Evolutionary conservation across 2,888 invertebrate genomes (phyloP), one percentile per base, ranked within the genome.

Genomic region (Drosophila differens): DNA sequence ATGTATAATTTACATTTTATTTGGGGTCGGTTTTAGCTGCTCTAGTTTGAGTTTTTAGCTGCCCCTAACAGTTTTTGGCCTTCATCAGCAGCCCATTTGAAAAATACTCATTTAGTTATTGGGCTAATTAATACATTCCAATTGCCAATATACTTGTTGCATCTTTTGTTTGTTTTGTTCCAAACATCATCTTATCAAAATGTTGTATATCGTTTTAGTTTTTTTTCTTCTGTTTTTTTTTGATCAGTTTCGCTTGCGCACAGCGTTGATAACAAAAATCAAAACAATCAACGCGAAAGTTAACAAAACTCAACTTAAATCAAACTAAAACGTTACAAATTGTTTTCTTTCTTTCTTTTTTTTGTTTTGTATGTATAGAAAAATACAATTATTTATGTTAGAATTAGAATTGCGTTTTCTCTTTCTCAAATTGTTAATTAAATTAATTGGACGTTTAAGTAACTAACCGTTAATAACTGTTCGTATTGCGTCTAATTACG

Each of bases 391-490:
- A 62, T 74, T 78, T 75, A 53, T 59, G 57, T 74, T 78, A 67
- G 61, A 61, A 61, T 71, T 33, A 25, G 57, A 44, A 32, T 14
- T 47, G 47, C 47, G 16, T 41, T 32, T 62, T 25, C 14, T 59
- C 72, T 70, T 65, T 61, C 52, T 12, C 52, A 62, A 74, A 64
- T 74, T 79, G 80, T 86, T 89, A 91, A 91, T 91, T 91, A 81
- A 83, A 91, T 90, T 91, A 87, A 91, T 86, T 91, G 92, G 92
- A 91, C 92, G 91, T 91, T 91, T 93, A 93, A 93, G 93, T 93
- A 93, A 92, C 93, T 91, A 90, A 92, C 93, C 93, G 91, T 92
- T 89, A 83, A 83, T 85, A 85, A 85, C 88, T 74, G 67, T 81
- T 83, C 52, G 57, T 78, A 39, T 47, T 71, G 68, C 47, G 62